These are phyloP conservation scores for Hermaeophaga mercurialis DNA, from an alignment of 2,888 invertebrate species.

Conservation along the genomic window DNA sequence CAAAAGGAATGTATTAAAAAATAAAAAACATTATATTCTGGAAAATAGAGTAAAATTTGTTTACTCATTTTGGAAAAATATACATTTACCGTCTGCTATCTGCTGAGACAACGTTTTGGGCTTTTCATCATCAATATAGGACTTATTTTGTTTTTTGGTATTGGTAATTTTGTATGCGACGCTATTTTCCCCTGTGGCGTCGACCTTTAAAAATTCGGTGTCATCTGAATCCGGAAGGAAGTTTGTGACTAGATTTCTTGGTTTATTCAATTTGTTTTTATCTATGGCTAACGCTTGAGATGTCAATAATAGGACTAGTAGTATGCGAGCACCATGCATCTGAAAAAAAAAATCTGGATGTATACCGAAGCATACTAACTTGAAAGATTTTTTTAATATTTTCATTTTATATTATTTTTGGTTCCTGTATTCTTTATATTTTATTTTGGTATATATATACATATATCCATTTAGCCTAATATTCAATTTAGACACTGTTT, in stretches of 20 bases:
- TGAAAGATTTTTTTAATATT: too few relatives aligned
- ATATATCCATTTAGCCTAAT: too few relatives aligned
- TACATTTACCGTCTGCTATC: slow-evolving; percentile 73
- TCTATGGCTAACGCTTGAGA: slow-evolving; percentile 35
- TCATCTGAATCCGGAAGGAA: slow-evolving; percentile 60
- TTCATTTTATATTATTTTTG: too few relatives aligned
- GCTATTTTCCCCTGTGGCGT: slow-evolving; percentile 39
- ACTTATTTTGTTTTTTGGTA: slow-evolving; percentile 71
- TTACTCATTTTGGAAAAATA: too few relatives aligned
- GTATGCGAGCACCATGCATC: slow-evolving; percentile 33
- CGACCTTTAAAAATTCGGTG: slow-evolving; percentile 42
- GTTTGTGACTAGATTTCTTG: slow-evolving; percentile 63
- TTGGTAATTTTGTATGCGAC: slow-evolving; percentile 36
- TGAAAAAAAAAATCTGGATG: slow-evolving; percentile 30
- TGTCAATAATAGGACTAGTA: slow-evolving; percentile 36
- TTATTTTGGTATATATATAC: too few relatives aligned
- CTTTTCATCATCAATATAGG: slow-evolving; percentile 74
- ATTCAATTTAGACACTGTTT: too few relatives aligned
- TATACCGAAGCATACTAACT: too few relatives aligned
- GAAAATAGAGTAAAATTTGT: too few relatives aligned
- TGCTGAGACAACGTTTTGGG: slow-evolving; percentile 88
- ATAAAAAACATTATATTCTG: too few relatives aligned
- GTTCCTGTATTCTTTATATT: too few relatives aligned
- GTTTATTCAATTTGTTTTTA: slow-evolving; percentile 59
- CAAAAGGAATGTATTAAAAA: neutral